Percentiles rank a stretch among this genome's conserved stretches.
Evolutionary conservation across 2,797 vertebrate genomes (phyloP).

Genomic region (Lacerta bilineata): DNA sequence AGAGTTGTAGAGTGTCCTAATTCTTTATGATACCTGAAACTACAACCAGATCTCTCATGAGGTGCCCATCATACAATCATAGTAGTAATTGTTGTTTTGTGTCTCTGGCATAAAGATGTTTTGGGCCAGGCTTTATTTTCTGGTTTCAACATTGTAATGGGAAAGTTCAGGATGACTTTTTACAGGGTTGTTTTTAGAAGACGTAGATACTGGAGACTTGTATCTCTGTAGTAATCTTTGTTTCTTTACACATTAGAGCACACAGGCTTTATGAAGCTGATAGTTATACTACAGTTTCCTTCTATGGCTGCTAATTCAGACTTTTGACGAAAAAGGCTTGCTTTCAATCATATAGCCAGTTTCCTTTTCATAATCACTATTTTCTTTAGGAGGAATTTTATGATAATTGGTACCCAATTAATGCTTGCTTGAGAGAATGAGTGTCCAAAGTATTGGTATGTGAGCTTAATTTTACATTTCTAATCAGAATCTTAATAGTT

Average conservation of each 20-base stretch:
- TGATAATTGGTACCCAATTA: constrained; percentile 65
- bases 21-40: not conserved
- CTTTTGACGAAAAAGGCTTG: not conserved
- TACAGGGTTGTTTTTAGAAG: too few relatives aligned
- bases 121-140: too few relatives aligned
- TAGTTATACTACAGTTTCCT: rapidly evolving
- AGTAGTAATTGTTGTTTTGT: too few relatives aligned
- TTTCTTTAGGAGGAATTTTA: not conserved
- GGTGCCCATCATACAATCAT: too few relatives aligned
- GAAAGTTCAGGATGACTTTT: too few relatives aligned
- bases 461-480: not conserved
- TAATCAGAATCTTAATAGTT: not conserved
- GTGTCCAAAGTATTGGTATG: not conserved
- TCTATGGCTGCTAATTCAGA: not conserved
- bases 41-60: not conserved
- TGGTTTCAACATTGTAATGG: too few relatives aligned
- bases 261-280: constrained; percentile 3
- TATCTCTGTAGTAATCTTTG: too few relatives aligned
- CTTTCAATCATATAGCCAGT: not conserved
- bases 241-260: too few relatives aligned
- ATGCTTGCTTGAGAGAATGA: constrained; percentile 23
- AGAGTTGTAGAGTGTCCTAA: not conserved
- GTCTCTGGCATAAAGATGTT: too few relatives aligned
- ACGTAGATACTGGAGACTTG: too few relatives aligned
- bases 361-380: constrained; percentile 14